A percentile compares a stretch with the other conserved stretches of the same genome.
These are phyloP conservation scores for Drosophila bunnanda DNA, from an alignment of 2,888 invertebrate genomes.

Conservation along the genomic window DNA sequence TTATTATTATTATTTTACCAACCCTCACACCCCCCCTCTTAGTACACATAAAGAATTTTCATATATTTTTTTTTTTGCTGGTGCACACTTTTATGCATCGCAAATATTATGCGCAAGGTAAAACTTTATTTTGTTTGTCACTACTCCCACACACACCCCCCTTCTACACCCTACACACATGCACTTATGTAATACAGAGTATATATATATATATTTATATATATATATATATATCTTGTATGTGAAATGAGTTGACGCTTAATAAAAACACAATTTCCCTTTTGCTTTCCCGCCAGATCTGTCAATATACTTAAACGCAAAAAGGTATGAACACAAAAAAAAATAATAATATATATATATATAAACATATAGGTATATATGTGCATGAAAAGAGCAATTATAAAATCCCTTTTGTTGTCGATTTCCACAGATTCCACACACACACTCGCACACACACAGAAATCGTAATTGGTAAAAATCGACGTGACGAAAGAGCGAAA, in stretches of 20 bases:
- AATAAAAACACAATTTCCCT: constrained; percentile 29
- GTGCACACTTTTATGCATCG: constrained; percentile 35
- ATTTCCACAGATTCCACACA: constrained; percentile 27
- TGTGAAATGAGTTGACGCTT: constrained; percentile 26
- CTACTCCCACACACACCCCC: neutral
- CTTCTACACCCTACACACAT: constrained; percentile 1
- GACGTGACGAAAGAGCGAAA: constrained; percentile 34
- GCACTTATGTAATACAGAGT: constrained; percentile 26
- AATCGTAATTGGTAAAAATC: constrained; percentile 30
- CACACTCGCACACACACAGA: constrained; percentile 3
- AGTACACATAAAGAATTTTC: constrained; percentile 46
- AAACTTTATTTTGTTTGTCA: constrained; percentile 38
- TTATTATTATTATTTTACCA: constrained; percentile 44
- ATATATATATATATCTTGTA: neutral
- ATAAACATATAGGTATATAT: neutral
- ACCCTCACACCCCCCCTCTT: neutral
- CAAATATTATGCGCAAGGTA: constrained; percentile 47
- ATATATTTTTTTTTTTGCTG: constrained; percentile 36
- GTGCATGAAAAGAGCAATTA: constrained; percentile 36
- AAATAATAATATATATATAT: neutral
- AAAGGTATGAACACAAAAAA: neutral
- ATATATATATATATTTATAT: neutral
- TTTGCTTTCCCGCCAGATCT: constrained; percentile 10
- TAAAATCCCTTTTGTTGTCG: constrained; percentile 41
- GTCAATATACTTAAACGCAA: constrained; percentile 38